Conservation (phyloP, 2,888 invertebrate genomes). For the Folsomia manolachei region DNA sequence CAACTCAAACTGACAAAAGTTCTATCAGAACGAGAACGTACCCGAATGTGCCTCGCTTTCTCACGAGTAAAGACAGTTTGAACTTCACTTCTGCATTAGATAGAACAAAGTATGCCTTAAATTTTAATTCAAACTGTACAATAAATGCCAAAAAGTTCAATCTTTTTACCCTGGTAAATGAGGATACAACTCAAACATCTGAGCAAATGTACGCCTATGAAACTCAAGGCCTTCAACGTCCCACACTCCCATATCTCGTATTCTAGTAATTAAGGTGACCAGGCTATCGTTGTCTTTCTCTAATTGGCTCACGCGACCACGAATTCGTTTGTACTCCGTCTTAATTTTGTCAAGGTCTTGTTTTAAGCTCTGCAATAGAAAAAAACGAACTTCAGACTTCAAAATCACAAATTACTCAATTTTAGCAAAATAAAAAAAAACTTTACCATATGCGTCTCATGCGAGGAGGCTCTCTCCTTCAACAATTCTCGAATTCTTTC, state of each 20-base stretch:
- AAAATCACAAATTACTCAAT: neutral
- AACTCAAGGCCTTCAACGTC: constrained; percentile 46
- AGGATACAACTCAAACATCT: constrained; percentile 49
- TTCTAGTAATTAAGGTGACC: constrained; percentile 42
- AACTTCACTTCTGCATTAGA: constrained; percentile 44
- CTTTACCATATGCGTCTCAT: constrained; percentile 32
- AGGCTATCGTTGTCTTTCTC: constrained; percentile 48
- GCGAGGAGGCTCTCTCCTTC: constrained; percentile 28
- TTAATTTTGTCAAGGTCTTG: constrained; percentile 49
- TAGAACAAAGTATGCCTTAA: neutral
- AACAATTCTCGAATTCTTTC: constrained; percentile 41
- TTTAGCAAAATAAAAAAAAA: neutral
- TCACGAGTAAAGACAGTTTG: constrained; percentile 48
- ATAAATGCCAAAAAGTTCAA: too few species aligned
- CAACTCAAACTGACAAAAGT: too few species aligned
- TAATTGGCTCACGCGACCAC: constrained; percentile 38
- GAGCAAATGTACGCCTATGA: constrained; percentile 39
- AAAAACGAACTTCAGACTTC: neutral
- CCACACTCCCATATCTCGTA: constrained; percentile 50
- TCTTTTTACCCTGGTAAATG: constrained; percentile 46
- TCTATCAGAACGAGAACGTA: too few species aligned
- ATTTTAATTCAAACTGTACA: neutral
- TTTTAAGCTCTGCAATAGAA: constrained; percentile 26
- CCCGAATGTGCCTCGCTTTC: constrained; percentile 39
- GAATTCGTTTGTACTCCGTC: constrained; percentile 39